Evolutionary conservation across 2,797 vertebrate genomes (phyloP).

Genomic region (Acropternis orthonyx): DNA sequence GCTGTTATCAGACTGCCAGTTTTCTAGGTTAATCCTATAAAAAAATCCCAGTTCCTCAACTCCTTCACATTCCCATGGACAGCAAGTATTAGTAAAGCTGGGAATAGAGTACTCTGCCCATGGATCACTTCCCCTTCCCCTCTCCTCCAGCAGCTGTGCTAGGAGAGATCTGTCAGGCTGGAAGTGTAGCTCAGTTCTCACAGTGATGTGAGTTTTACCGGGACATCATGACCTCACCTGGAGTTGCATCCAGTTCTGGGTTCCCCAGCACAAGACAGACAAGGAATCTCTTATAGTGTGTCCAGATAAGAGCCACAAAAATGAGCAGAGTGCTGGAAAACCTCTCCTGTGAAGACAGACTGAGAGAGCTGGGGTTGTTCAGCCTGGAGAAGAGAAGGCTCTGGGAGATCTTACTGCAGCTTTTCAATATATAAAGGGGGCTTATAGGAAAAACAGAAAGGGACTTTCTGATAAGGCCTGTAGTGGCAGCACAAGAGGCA

Average conservation of each 20-base stretch:
- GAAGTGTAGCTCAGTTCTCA: fast-evolving
- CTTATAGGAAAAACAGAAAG: background rate
- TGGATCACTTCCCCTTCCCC: background rate
- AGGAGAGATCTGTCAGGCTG: background rate
- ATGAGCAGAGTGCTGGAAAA: background rate
- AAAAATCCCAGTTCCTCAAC: background rate
- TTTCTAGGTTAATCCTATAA: background rate
- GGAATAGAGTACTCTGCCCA: background rate
- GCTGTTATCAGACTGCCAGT: background rate
- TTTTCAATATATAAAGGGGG: background rate
- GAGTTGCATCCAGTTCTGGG: background rate
- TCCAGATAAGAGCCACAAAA: background rate
- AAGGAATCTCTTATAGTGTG: fast-evolving
- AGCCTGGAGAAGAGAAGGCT: background rate
- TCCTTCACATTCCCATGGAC: background rate
- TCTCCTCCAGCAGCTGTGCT: background rate
- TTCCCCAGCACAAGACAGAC: background rate
- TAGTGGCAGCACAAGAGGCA: background rate
- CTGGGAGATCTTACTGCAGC: background rate
- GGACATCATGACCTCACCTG: background rate
- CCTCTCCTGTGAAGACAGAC: background rate
- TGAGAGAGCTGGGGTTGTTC: background rate
- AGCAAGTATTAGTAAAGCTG: background rate
- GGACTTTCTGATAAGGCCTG: background rate
- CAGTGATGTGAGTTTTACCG: background rate